Percentiles rank a stretch among this genome's conserved stretches.
Evolutionary conservation across 2,888 invertebrate species (phyloP).

Genomic region (Chirona hameri): DNA sequence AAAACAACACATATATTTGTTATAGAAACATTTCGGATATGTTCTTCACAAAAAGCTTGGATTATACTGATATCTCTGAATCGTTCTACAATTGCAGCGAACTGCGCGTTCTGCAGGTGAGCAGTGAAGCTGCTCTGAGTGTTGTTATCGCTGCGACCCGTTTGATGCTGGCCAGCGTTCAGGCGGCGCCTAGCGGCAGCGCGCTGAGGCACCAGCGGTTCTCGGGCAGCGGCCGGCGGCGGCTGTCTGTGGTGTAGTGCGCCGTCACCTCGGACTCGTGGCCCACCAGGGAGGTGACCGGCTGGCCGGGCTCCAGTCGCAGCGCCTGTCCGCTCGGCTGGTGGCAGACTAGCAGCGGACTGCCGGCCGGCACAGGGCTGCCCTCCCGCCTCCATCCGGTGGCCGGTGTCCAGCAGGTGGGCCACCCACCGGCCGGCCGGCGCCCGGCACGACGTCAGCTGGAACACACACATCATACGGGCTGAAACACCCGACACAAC

Average conservation of each 20-base stretch:
- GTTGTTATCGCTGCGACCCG: too few species aligned
- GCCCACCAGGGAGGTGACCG: conserved; percentile 2
- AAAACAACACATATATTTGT: too few species aligned
- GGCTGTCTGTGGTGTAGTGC: background rate
- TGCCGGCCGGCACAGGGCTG: background rate
- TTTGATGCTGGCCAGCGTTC: too few species aligned
- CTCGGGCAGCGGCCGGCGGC: background rate
- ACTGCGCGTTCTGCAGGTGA: too few species aligned
- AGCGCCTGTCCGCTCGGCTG: conserved; percentile 22
- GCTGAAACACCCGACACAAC: background rate
- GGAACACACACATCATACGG: background rate
- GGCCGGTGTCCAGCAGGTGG: background rate
- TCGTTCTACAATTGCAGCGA: too few species aligned
- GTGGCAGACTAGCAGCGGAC: background rate
- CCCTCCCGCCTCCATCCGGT: conserved; percentile 3
- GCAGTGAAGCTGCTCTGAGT: too few species aligned
- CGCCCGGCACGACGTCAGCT: background rate
- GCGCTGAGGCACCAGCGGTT: conserved; percentile 23
- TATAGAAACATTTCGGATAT: too few species aligned
- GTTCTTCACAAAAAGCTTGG: too few species aligned
- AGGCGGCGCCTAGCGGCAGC: conserved; percentile 12
- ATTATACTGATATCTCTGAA: too few species aligned
- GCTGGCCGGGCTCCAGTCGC: conserved; percentile 11
- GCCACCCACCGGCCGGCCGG: background rate
- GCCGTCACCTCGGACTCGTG: conserved; percentile 25